Evolutionary conservation across 2,797 vertebrate species (phyloP), one percentile per base, ranked within the genome.

Genomic region (Pangasius krempfi): DNA sequence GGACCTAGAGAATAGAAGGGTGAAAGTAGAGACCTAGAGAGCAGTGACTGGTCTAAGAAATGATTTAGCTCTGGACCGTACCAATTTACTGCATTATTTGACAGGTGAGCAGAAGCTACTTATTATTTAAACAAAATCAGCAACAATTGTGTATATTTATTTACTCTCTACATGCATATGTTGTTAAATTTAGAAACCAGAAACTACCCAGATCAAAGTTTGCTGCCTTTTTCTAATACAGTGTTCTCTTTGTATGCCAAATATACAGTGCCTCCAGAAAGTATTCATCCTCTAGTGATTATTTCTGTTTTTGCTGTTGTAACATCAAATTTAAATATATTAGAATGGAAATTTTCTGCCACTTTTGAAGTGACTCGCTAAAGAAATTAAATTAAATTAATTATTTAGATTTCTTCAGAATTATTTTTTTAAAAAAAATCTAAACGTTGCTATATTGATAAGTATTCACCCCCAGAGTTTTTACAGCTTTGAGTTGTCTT

Each of bases 81-180:
- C 5, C 22, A 44, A 40, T 76, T 66, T 7, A 66, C 37, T 13
- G 10, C 47, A 52, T 68, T 22, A 14, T 68, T 52, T 68, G 1
- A 70, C 75, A 70, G 83, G 88, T 88, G 75, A 85, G 88, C 60
- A 88, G 70, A 84, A 68, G 2, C 40, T 70, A 22, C 52, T 68
- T 70, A 84, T 84, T 68, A 68, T 50, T 5, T 66, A 64, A 47
- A 62, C 22, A 13, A 14, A 62, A 44, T n/a, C 1, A 62, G 33
- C 9, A 40, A 27, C 12, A 81, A 4, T 22, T 80, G 4, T 60
- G 30, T 13, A 58, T 81, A 14, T 20, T 44, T 44, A 9, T 82
- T 62, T 62, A 27, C 0, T 47, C 6, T 44, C 2, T 33, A 40
- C 30, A 37, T 0, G 0, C 1, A 37, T 58, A 22, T 80, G 20